Conservation (phyloP, 2,888 invertebrate genomes). For the Sicus ferrugineus region DNA sequence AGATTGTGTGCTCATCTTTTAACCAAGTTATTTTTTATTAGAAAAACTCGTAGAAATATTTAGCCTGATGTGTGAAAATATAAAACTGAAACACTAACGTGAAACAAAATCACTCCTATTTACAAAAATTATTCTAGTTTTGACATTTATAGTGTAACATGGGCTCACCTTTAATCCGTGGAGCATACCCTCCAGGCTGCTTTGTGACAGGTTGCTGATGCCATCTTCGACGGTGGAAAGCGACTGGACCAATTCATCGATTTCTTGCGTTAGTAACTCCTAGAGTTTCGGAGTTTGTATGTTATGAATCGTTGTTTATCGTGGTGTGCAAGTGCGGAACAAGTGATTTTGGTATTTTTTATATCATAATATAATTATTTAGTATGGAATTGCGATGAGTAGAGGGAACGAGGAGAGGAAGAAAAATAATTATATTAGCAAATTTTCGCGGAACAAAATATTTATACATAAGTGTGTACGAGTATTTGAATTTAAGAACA, state of each 20-base stretch:
- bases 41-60: no score
- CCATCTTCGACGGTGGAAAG: conserved; percentile 74
- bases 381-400: conserved; percentile 28
- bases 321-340: conserved; percentile 32
- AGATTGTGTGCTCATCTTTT: no score
- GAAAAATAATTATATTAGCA: conserved; percentile 31
- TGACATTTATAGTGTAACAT: no score
- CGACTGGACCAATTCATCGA: conserved; percentile 75
- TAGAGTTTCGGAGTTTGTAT: conserved; percentile 50
- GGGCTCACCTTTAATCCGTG: conserved; percentile 73
- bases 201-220: conserved; percentile 74
- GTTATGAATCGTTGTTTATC: conserved; percentile 32
- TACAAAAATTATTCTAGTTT: no score
- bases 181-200: conserved; percentile 77
- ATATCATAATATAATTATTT: neutral
- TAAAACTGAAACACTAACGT: no score
- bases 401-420: conserved; percentile 32
- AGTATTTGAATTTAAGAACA: neutral
- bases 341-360: neutral
- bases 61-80: no score
- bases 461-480: neutral
- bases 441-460: no score
- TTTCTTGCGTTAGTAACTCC: conserved; percentile 73
- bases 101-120: no score
- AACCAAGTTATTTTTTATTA: no score